These are phyloP conservation scores for Staurois parvus DNA, from an alignment of 2,797 vertebrate genomes.

Conservation along the genomic window DNA sequence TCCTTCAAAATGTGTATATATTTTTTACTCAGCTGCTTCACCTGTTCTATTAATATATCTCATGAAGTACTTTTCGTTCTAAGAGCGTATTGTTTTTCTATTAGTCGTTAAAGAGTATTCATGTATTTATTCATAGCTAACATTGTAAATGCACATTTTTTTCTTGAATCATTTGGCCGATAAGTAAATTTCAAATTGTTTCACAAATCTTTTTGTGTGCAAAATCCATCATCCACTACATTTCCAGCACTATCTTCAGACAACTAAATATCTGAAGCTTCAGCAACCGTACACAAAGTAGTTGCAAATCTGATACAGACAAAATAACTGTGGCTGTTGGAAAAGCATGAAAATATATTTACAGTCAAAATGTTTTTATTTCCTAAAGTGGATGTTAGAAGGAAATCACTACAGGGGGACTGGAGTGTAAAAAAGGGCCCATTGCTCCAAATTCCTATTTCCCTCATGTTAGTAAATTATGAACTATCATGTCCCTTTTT, in stretches of 20 bases:
- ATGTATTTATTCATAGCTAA: neutral
- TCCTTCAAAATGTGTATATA: no score
- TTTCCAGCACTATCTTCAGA: neutral
- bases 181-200: constrained; percentile 8
- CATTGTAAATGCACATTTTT: neutral
- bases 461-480: constrained; percentile 72
- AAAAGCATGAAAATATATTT: neutral
- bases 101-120: neutral
- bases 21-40: neutral
- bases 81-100: neutral
- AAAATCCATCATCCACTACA: neutral
- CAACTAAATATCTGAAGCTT: neutral
- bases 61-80: neutral
- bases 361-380: neutral
- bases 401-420: neutral
- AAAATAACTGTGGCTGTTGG: neutral
- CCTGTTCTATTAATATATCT: neutral
- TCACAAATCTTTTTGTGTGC: neutral
- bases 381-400: neutral
- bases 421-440: constrained; percentile 10
- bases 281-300: neutral
- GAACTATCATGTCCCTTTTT: constrained; percentile 71
- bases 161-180: neutral
- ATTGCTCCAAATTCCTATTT: constrained; percentile 49
- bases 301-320: neutral